Conservation (phyloP, 1,140 invertebrate genomes). For the Leptopilina boulardi region DNA sequence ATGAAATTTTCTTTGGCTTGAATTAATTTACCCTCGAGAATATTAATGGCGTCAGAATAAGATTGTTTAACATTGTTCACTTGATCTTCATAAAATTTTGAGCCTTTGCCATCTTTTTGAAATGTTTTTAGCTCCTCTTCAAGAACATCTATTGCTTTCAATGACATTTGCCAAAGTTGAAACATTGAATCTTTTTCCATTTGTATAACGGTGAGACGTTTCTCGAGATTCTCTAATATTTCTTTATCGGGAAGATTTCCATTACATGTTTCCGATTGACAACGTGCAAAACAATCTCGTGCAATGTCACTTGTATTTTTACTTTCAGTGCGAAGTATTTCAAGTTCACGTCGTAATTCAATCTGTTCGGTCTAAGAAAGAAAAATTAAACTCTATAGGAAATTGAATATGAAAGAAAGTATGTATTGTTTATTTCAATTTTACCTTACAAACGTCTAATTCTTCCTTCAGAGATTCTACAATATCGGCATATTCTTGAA, state of each 20-base stretch:
- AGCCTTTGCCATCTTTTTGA: conserved; percentile 60
- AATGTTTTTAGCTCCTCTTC: conserved; percentile 78
- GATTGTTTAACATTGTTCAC: conserved; percentile 67
- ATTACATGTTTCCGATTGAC: conserved; percentile 56
- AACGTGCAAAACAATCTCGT: conserved; percentile 53
- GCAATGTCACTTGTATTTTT: conserved; percentile 52
- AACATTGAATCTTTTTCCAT: conserved; percentile 78
- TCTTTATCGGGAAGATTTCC: conserved; percentile 54
- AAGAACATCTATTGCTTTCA: conserved; percentile 77
- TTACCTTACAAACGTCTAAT: conserved; percentile 67
- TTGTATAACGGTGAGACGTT: conserved; percentile 64
- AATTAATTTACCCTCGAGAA: conserved; percentile 68
- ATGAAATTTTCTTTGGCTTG: conserved; percentile 68
- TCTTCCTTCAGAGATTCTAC: conserved; percentile 64
- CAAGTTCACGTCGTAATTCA: conserved; percentile 60
- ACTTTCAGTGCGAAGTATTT: conserved; percentile 58
- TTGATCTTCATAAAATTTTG: conserved; percentile 66
- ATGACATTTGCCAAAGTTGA: conserved; percentile 79
- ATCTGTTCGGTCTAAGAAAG: conserved; percentile 64
- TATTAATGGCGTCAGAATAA: conserved; percentile 72
- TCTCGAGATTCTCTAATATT: conserved; percentile 64
- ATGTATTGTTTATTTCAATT: neutral
- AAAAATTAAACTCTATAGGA: neutral
- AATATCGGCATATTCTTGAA: conserved; percentile 60
- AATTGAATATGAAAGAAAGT: no score